Base-by-base conservation (phyloP, 2,113 vertebrate species). In the Poecile atricapillus region DNA sequence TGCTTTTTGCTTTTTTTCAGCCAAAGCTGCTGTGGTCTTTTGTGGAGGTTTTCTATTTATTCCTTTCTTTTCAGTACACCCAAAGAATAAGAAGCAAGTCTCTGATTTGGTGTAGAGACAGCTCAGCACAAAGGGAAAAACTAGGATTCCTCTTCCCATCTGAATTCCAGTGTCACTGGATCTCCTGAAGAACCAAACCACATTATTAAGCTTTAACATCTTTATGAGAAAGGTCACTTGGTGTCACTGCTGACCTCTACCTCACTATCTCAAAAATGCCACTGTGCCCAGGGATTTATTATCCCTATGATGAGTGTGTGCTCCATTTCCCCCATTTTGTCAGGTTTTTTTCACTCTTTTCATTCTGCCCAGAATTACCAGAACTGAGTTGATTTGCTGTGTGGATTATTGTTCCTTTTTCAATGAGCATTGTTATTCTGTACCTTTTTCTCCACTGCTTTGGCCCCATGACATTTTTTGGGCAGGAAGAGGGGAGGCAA, bases 391-490 rank as follows among this genome's bases (percentile, higher is more conserved):
- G 63, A 95, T 94, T 88, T 90, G 35, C 60, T 64, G 56, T 71
- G 39, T 28, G 64, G 52, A 68, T 94, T 95, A 81, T 83, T 88
- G 73, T 60, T 91, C 55, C 60, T 94, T 92, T n/a, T 78, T 68
- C 52, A 90, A 84, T 64, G 28, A 82, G 15, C 0, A 1, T 81
- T 93, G 44, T 5, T 95, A 30, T 89, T 94, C 86, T 78, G 79
- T 59, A 44, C 56, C 35, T 56, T 77, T 94, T 90, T 68, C 64
- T 86, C 55, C 49, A 44, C 31, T 43, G 24, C 31, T 90, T 90
- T 94, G 64, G 60, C 68, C 73, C 25, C 37, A 5, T 68, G 85
- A 92, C 64, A 90, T 90, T 90, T 92, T 93, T 63, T 37, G 31
- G 21, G 33, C 50, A 13, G 28, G 75, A 78, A 83, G 31, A 17